phyloP scores from a whole-genome alignment of 2,888 invertebrate genomes.

The Glaucopsyche alexis region DNA sequence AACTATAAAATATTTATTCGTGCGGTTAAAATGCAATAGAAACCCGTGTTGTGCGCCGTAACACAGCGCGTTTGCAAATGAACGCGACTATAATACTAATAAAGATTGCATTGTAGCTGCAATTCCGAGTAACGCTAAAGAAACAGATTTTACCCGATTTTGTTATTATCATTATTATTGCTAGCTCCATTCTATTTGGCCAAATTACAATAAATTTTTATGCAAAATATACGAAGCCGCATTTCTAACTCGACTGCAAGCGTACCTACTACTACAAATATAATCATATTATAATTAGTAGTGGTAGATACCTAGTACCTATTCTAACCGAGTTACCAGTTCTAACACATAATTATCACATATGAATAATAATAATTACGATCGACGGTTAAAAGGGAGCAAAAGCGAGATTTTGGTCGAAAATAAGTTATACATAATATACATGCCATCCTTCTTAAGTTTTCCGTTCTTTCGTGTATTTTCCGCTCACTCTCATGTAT shows the following conservation, averaged over 20 bases:
- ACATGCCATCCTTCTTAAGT: no score
- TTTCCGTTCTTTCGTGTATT: no score
- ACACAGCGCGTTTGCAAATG: constrained; percentile 52
- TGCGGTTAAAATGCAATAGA: constrained; percentile 24
- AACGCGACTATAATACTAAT: constrained; percentile 65
- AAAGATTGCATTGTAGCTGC: constrained; percentile 46
- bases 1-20: neutral
- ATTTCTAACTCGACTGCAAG: neutral
- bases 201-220: neutral
- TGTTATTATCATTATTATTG: constrained; percentile 32
- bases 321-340: no score
- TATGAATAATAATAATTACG: no score
- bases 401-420: no score
- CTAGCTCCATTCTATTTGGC: neutral
- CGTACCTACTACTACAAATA: no score
- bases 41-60: constrained; percentile 32
- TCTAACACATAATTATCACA: no score
- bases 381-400: no score
- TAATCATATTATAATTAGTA: no score
- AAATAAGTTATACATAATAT: no score
- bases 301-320: no score
- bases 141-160: constrained; percentile 29
- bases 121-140: constrained; percentile 43
- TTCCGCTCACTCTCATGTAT: no score
- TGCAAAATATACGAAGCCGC: neutral